Conservation (phyloP, 92 coral and sea anemone genomes). For the Porites rus region DNA sequence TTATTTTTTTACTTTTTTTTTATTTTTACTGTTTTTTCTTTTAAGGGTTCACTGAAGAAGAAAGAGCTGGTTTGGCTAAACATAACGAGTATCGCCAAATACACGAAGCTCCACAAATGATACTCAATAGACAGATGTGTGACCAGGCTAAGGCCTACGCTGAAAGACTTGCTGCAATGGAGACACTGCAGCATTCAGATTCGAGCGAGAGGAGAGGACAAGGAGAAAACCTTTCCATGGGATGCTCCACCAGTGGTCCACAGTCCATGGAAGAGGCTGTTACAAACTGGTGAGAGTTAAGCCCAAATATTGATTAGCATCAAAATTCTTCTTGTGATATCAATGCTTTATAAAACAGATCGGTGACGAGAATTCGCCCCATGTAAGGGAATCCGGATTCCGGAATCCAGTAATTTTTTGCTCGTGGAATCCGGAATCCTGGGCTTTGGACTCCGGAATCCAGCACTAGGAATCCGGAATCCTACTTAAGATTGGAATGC, state of each 20-base stretch:
- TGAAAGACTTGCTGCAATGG: conserved; percentile 38
- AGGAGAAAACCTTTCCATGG: conserved; percentile 78
- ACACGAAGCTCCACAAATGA: conserved; percentile 66
- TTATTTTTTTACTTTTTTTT: too few species aligned
- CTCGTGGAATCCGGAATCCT: too few species aligned
- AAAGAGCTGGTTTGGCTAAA: conserved; percentile 55
- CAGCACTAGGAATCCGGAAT: too few species aligned
- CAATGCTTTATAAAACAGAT: too few species aligned
- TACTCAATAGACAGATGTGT: conserved; percentile 57
- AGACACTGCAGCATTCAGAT: conserved; percentile 52
- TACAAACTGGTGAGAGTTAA: conserved; percentile 48
- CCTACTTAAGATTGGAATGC: too few species aligned
- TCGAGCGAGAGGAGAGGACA: conserved; percentile 60
- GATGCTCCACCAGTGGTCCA: conserved; percentile 43
- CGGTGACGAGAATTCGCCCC: too few species aligned
- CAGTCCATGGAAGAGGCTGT: conserved; percentile 7
- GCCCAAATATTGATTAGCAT: too few species aligned
- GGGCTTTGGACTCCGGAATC: too few species aligned
- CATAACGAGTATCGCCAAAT: conserved; percentile 72
- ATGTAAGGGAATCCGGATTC: too few species aligned
- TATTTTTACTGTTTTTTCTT: background rate
- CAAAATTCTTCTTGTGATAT: too few species aligned
- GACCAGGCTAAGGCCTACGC: conserved; percentile 75
- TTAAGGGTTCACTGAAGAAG: conserved; percentile 37
- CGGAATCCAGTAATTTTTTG: too few species aligned